Percentiles rank a stretch among this genome's conserved stretches.
Conservation (phyloP, 64 coral and sea anemone genomes). For the Cladopsammia gracilis region DNA sequence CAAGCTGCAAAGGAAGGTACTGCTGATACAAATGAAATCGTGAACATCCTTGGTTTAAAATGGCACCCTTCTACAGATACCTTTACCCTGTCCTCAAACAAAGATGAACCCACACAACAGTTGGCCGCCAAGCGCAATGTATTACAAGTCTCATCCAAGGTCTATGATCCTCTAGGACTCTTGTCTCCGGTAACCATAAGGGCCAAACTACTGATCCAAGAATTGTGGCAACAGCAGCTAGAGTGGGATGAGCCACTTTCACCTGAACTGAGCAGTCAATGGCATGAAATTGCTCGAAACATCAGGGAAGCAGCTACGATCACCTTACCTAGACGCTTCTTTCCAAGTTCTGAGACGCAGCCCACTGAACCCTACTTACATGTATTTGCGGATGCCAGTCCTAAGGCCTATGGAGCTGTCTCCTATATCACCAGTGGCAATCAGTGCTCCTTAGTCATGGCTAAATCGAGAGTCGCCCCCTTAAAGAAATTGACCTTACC, state of each 20-base stretch:
- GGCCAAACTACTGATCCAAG: constrained; percentile 67
- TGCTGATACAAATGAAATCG: constrained; percentile 15
- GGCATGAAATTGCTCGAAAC: constrained; percentile 21
- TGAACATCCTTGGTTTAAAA: constrained; percentile 63
- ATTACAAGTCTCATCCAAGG: constrained; percentile 42
- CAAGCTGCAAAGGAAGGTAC: constrained; percentile 40
- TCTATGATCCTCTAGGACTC: constrained; percentile 57
- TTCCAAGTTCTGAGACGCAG: background rate
- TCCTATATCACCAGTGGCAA: constrained; percentile 15
- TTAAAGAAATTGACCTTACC: constrained; percentile 64
- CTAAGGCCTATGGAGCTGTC: constrained; percentile 63
- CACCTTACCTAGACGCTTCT: constrained; percentile 47
- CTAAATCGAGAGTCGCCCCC: constrained; percentile 65
- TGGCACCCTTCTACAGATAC: constrained; percentile 65
- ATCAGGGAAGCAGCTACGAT: constrained; percentile 1
- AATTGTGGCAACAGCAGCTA: constrained; percentile 50
- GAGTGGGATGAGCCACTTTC: constrained; percentile 64
- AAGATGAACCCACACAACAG: background rate
- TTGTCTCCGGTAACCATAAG: constrained; percentile 44
- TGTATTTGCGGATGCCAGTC: constrained; percentile 49
- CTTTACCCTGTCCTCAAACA: background rate
- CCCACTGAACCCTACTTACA: constrained; percentile 2
- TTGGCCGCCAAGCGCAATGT: constrained; percentile 7
- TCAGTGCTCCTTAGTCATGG: constrained; percentile 64
- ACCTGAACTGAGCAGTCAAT: constrained; percentile 19